These are phyloP conservation scores for Epinephelus malabaricus DNA, from an alignment of 2,797 vertebrate species.

Conservation along the genomic window DNA sequence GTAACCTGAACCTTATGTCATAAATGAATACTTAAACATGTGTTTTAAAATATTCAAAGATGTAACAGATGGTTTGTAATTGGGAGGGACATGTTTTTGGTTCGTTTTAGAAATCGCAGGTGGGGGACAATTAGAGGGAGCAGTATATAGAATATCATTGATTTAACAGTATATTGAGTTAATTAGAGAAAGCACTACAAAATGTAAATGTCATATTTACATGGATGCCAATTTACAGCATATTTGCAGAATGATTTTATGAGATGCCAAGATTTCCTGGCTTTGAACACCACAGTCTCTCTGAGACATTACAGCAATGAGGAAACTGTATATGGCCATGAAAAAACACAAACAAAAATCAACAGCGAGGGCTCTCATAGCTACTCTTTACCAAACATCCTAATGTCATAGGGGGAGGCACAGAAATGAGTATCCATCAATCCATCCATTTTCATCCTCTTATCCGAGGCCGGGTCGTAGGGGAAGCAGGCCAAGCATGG, in stretches of 20 bases:
- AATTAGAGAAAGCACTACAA: neutral
- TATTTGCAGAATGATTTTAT: neutral
- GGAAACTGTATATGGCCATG: neutral
- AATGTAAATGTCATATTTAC: neutral
- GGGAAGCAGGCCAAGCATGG: no score
- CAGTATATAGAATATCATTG: neutral
- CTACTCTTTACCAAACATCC: neutral
- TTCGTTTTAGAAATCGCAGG: neutral
- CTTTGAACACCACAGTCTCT: neutral
- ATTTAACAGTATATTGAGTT: neutral
- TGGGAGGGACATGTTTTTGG: neutral
- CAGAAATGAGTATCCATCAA: no score
- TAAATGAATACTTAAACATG: neutral
- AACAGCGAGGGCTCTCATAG: neutral
- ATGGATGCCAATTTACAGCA: neutral
- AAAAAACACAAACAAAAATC: neutral
- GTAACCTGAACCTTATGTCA: slow-evolving; percentile 18
- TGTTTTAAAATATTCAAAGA: neutral
- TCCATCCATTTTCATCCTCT: no score
- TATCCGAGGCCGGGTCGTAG: no score
- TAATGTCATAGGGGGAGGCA: no score
- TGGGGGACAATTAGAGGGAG: neutral
- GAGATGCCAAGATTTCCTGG: neutral
- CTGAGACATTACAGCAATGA: neutral
- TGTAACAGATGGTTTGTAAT: slow-evolving; percentile 33